phyloP scores from a whole-genome alignment of 2,888 invertebrate species.

The Lingula anatina region DNA sequence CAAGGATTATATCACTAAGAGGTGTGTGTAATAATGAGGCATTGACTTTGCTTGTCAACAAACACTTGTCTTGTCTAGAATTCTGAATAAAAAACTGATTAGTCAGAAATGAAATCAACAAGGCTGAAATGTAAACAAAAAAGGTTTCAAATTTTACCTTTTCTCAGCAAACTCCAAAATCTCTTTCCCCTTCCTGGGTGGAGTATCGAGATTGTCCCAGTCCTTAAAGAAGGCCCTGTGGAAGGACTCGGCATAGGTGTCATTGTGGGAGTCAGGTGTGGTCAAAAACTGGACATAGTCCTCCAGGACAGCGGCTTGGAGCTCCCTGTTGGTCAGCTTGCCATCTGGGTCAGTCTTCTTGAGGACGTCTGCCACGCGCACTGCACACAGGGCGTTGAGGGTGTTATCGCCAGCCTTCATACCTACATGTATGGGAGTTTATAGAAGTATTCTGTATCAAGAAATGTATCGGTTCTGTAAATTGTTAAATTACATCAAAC shows the following conservation, averaged over 20 bases:
- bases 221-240: conserved; percentile 38
- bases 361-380: conserved; percentile 28
- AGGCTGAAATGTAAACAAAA: too few relatives aligned
- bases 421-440: conserved; percentile 19
- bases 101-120: too few relatives aligned
- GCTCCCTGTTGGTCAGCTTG: conserved; percentile 15
- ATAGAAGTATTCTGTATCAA: too few relatives aligned
- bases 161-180: conserved; percentile 27
- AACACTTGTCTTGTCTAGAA: too few relatives aligned
- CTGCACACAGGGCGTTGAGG: conserved; percentile 28
- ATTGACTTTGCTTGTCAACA: too few relatives aligned
- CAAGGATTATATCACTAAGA: too few relatives aligned
- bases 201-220: conserved; percentile 18
- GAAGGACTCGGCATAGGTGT: conserved; percentile 42
- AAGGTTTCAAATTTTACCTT: too few relatives aligned
- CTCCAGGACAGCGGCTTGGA: conserved; percentile 27
- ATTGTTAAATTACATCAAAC: too few relatives aligned
- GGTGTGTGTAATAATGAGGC: too few relatives aligned
- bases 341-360: conserved; percentile 23
- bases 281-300: conserved; percentile 42
- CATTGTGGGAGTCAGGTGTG: conserved; percentile 34
- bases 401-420: conserved; percentile 43
- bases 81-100: too few relatives aligned
- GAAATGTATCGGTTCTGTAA: too few relatives aligned
- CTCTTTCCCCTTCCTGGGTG: conserved; percentile 18